phyloP scores from a whole-genome alignment of 2,113 vertebrate genomes.

The Arothron firmamentum region DNA sequence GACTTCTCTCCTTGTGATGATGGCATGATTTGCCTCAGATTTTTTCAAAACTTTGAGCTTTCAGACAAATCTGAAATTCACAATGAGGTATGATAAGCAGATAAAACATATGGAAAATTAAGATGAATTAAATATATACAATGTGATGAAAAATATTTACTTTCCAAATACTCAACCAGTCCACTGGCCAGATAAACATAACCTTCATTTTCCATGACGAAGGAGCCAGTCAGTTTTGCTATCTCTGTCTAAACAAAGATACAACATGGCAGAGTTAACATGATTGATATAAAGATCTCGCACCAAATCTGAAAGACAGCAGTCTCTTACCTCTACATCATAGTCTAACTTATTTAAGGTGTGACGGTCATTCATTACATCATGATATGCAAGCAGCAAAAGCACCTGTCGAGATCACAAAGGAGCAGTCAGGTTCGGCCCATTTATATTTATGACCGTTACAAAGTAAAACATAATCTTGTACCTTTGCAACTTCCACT shows the following conservation, averaged over 20 bases:
- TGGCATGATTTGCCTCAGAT: no score
- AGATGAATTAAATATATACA: background rate
- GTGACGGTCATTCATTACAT: slow-evolving; percentile 76
- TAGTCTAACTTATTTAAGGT: slow-evolving; percentile 77
- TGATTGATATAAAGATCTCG: background rate
- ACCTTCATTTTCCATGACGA: slow-evolving; percentile 80
- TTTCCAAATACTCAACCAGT: slow-evolving; percentile 78
- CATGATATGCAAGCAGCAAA: slow-evolving; percentile 81
- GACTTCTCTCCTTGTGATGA: no score
- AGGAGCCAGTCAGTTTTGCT: slow-evolving; percentile 73
- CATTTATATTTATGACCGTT: background rate
- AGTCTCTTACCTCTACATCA: slow-evolving; percentile 78
- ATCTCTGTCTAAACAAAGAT: slow-evolving; percentile 75
- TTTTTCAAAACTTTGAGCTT: no score
- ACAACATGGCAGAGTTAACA: background rate
- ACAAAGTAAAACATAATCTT: background rate
- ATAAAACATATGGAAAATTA: background rate
- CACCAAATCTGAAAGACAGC: background rate
- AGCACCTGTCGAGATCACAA: slow-evolving; percentile 59
- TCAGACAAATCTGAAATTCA: slow-evolving; percentile 37
- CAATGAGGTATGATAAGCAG: background rate
- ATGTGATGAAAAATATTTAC: slow-evolving; percentile 70
- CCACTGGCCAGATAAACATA: slow-evolving; percentile 75
- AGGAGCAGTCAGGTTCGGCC: background rate
- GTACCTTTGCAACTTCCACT: slow-evolving; percentile 87